These are phyloP conservation scores for Trachymyrmex septentrionalis DNA, from an alignment of 1,140 invertebrate species.

Conservation along the genomic window DNA sequence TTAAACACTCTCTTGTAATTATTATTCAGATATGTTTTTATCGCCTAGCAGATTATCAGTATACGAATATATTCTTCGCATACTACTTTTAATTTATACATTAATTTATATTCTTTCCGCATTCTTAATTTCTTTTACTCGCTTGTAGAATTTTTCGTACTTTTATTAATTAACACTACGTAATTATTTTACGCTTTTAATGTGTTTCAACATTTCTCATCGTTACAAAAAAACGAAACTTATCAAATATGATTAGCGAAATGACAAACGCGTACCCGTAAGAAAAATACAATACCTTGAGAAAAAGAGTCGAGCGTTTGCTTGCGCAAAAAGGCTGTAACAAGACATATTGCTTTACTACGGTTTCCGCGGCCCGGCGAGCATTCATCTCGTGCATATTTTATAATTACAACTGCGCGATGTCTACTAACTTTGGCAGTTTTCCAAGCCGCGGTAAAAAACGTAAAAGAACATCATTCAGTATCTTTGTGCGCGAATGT, in stretches of 20 bases:
- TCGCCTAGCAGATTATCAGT: background rate
- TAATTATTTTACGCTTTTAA: conserved; percentile 40
- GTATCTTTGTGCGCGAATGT: conserved; percentile 60
- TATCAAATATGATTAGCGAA: conserved; percentile 42
- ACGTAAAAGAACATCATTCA: conserved; percentile 39
- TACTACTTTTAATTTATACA: background rate
- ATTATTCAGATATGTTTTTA: background rate
- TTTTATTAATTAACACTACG: background rate
- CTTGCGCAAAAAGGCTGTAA: conserved; percentile 40
- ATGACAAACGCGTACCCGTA: conserved; percentile 13
- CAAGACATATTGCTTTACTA: conserved; percentile 56
- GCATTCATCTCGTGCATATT: conserved; percentile 58
- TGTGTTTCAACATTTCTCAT: conserved; percentile 5
- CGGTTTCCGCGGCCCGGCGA: conserved; percentile 33
- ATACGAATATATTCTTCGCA: background rate
- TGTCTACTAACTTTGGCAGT: conserved; percentile 62
- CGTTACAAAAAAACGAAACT: conserved; percentile 9
- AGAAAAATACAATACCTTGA: background rate
- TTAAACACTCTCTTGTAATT: background rate
- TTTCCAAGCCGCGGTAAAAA: conserved; percentile 53
- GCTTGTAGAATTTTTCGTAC: conserved; percentile 4
- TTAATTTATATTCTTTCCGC: conserved; percentile 1
- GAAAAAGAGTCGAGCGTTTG: conserved; percentile 40
- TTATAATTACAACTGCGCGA: conserved; percentile 63
- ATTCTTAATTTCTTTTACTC: background rate